Evolutionary conservation across 2,797 vertebrate species (phyloP).

Genomic region (Huso huso): DNA sequence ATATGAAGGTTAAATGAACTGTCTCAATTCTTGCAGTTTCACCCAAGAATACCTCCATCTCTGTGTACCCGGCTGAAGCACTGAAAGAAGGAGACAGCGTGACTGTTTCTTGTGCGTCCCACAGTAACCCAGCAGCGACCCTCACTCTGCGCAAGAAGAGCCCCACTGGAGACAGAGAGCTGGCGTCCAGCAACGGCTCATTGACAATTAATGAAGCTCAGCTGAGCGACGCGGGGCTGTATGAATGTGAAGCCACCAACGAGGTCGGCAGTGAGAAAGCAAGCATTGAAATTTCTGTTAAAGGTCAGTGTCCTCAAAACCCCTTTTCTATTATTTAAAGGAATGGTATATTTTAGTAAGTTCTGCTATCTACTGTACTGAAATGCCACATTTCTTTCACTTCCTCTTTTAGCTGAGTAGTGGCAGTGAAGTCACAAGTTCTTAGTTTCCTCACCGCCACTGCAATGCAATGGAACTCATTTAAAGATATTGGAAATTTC

Average conservation of each 20-base stretch:
- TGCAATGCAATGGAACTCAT: no score
- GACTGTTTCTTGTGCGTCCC: constrained; percentile 58
- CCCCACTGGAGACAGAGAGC: constrained; percentile 25
- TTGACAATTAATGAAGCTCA: constrained; percentile 49
- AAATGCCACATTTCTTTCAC: constrained; percentile 4
- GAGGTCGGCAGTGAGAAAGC: constrained; percentile 47
- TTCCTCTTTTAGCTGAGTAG: constrained; percentile 7
- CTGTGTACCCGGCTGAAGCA: constrained; percentile 43
- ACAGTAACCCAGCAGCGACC: constrained; percentile 53
- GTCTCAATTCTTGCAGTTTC: constrained; percentile 31
- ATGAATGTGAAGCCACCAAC: constrained; percentile 70
- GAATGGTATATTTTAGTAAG: not conserved
- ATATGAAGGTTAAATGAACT: no score
- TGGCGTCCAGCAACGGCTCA: constrained; percentile 35
- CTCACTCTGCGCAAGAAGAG: constrained; percentile 54
- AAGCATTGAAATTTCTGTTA: constrained; percentile 48
- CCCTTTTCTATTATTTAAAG: not conserved
- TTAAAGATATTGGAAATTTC: no score
- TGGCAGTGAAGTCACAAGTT: no score
- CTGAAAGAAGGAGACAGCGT: constrained; percentile 65
- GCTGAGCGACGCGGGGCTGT: constrained; percentile 57
- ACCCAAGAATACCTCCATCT: constrained; percentile 44
- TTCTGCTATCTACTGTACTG: not conserved
- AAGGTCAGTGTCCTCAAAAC: constrained; percentile 50
- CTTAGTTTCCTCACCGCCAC: no score